phyloP scores from a whole-genome alignment of 2,888 invertebrate species.

The Drosophila atripex region DNA sequence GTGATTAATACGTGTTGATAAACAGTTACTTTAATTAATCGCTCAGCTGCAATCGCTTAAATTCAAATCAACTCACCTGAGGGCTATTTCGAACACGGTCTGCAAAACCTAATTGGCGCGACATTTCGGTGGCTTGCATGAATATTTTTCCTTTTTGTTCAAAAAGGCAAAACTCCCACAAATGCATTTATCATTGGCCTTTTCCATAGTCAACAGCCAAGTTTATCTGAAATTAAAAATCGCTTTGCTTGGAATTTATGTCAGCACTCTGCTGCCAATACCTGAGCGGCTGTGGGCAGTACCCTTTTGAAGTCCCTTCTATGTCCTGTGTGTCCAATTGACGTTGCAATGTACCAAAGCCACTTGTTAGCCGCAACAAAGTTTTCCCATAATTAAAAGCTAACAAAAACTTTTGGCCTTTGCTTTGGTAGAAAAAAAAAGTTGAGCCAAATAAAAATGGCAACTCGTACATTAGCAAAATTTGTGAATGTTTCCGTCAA shows the following conservation, averaged over 20 bases:
- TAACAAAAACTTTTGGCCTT: slow-evolving; percentile 45
- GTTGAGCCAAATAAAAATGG: slow-evolving; percentile 9
- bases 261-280: slow-evolving; percentile 58
- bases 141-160: slow-evolving; percentile 43
- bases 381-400: slow-evolving; percentile 65
- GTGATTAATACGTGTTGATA: slow-evolving; percentile 77
- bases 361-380: slow-evolving; percentile 46
- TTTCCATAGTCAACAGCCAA: slow-evolving; percentile 57
- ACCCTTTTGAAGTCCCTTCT: slow-evolving; percentile 14
- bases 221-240: slow-evolving; percentile 77
- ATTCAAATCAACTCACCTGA: slow-evolving; percentile 57
- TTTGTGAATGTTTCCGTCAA: slow-evolving; percentile 36
- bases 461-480: slow-evolving; percentile 22
- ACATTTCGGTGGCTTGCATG: slow-evolving; percentile 53
- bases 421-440: slow-evolving; percentile 13
- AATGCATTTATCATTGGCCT: slow-evolving; percentile 65
- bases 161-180: slow-evolving; percentile 2
- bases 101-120: slow-evolving; percentile 53
- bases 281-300: background rate
- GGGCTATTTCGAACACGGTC: slow-evolving; percentile 17
- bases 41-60: slow-evolving; percentile 74
- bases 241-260: slow-evolving; percentile 66
- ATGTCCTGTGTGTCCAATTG: slow-evolving; percentile 26
- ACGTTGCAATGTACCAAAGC: slow-evolving; percentile 36
- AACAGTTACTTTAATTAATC: slow-evolving; percentile 81